Evolutionary conservation across 1,140 invertebrate species (phyloP).

Genomic region (Drosophila hydei): DNA sequence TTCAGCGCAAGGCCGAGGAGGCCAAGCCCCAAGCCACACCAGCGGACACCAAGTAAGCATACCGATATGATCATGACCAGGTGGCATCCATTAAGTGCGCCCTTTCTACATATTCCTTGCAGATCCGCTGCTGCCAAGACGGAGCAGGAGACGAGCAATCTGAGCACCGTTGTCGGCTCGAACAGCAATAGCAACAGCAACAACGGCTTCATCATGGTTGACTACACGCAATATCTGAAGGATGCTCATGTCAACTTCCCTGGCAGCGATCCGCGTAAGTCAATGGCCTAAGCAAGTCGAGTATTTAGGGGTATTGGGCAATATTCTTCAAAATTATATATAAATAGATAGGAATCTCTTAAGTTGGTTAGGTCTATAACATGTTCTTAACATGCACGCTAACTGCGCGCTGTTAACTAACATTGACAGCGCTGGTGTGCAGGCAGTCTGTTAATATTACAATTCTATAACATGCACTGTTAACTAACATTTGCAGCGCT

Average conservation of each 20-base stretch:
- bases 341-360: no score
- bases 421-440: neutral
- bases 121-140: conserved; percentile 23
- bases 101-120: neutral
- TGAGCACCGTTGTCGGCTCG: conserved; percentile 13
- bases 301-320: no score
- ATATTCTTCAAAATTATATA: no score
- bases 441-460: no score
- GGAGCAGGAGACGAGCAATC: conserved; percentile 48
- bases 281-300: no score
- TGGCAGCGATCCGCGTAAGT: conserved; percentile 72
- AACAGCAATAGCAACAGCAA: conserved; percentile 75
- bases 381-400: no score
- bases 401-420: neutral
- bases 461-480: no score
- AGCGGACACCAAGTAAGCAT: neutral
- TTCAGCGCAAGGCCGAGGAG: conserved; percentile 85
- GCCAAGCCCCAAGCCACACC: conserved; percentile 38
- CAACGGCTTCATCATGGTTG: conserved; percentile 72
- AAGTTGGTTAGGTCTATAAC: no score
- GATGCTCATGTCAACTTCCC: conserved; percentile 75
- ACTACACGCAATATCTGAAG: conserved; percentile 83
- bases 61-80: no score
- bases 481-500: neutral
- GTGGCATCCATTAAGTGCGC: no score